phyloP scores from a whole-genome alignment of 2,888 invertebrate species.

The Rhamphomyia laevipes region DNA sequence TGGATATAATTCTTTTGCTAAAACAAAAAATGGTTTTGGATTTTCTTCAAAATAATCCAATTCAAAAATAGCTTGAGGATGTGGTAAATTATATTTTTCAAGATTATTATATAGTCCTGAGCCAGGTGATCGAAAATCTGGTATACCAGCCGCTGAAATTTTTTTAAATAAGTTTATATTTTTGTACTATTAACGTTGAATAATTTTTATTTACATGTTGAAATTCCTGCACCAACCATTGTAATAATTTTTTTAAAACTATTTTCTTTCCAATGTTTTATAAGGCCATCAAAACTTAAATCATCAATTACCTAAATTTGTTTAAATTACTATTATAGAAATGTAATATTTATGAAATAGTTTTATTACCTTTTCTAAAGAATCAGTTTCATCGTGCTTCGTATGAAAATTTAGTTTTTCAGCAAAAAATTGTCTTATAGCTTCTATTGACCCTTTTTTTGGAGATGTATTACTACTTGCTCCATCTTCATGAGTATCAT shows the following conservation, averaged over 20 bases:
- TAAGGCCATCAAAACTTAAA: slow-evolving; percentile 62
- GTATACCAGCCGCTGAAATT: slow-evolving; percentile 58
- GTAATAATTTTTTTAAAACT: slow-evolving; percentile 79
- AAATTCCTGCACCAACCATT: slow-evolving; percentile 93
- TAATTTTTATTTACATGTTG: slow-evolving; percentile 62
- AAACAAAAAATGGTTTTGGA: slow-evolving; percentile 83
- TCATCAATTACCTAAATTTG: slow-evolving; percentile 49
- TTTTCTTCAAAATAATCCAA: slow-evolving; percentile 75
- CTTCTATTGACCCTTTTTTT: slow-evolving; percentile 42
- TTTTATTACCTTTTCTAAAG: slow-evolving; percentile 18
- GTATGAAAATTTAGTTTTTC: slow-evolving; percentile 47
- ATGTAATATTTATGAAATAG: not conserved
- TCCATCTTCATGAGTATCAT: no score
- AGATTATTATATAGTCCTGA: slow-evolving; percentile 87
- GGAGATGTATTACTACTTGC: no score
- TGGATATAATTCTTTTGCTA: slow-evolving; percentile 84
- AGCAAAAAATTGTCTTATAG: slow-evolving; percentile 51
- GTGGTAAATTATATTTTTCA: slow-evolving; percentile 78
- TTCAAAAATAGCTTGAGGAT: slow-evolving; percentile 88
- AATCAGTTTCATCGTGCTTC: slow-evolving; percentile 15
- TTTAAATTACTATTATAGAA: not conserved
- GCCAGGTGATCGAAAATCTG: slow-evolving; percentile 88
- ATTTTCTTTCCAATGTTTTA: slow-evolving; percentile 62
- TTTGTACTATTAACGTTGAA: not conserved
- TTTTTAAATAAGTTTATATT: not conserved